Percentiles rank a stretch among this genome's conserved stretches.
phyloP scores from a whole-genome alignment of 2,888 invertebrate species.

The Cerastoderma edule region DNA sequence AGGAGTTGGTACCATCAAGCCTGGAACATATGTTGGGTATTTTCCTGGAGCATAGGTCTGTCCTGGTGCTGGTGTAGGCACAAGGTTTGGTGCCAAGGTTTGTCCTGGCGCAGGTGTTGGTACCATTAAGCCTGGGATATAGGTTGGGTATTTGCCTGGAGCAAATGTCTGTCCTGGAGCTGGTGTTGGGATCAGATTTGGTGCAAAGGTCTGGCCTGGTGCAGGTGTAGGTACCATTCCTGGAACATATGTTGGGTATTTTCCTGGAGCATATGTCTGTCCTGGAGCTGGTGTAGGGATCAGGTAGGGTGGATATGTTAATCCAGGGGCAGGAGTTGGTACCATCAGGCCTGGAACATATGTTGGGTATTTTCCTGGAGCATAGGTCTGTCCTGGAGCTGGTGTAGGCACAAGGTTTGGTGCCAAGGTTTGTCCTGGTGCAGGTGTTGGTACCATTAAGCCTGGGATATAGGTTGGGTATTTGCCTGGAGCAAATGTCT shows the following conservation, averaged over 20 bases:
- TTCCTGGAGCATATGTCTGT: constrained; percentile 56
- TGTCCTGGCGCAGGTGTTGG: constrained; percentile 60
- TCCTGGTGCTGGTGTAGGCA: constrained; percentile 61
- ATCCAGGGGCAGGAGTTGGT: constrained; percentile 63
- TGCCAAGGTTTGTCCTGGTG: constrained; percentile 50
- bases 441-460: constrained; percentile 58
- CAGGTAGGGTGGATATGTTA: constrained; percentile 57
- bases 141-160: constrained; percentile 55
- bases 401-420: constrained; percentile 44
- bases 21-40: constrained; percentile 62
- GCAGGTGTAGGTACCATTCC: constrained; percentile 61
- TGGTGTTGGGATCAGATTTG: constrained; percentile 61
- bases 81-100: constrained; percentile 53
- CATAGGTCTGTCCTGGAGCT: constrained; percentile 48
- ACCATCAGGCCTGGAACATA: constrained; percentile 55
- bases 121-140: constrained; percentile 53
- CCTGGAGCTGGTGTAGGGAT: constrained; percentile 63
- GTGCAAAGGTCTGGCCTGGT: constrained; percentile 51
- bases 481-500: constrained; percentile 53
- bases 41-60: constrained; percentile 58
- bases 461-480: constrained; percentile 61
- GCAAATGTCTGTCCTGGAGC: constrained; percentile 57
- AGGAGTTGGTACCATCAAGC: constrained; percentile 58
- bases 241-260: constrained; percentile 59
- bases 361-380: constrained; percentile 59